These are phyloP conservation scores for Actinia tenebrosa DNA, from an alignment of 64 coral and sea anemone genomes.

Conservation along the genomic window DNA sequence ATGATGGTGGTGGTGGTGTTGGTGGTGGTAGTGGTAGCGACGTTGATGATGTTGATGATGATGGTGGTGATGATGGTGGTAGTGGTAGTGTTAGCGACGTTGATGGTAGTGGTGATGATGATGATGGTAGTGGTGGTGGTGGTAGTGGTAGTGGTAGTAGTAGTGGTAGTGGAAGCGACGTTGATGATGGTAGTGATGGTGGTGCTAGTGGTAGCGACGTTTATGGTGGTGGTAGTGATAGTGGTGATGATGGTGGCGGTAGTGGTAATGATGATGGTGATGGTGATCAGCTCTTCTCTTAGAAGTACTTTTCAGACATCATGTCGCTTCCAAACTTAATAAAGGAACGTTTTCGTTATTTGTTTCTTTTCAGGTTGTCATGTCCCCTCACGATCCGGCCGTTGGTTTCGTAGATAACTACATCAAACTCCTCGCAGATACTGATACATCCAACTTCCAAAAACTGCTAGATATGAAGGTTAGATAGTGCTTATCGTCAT, in stretches of 20 bases:
- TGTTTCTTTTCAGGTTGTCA: conserved; percentile 65
- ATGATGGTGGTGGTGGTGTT: too few relatives aligned
- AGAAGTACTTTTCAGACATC: too few relatives aligned
- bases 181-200: background rate
- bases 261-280: too few relatives aligned
- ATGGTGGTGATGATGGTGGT: background rate
- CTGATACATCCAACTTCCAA: conserved; percentile 96
- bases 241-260: too few relatives aligned
- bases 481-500: background rate
- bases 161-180: too few relatives aligned
- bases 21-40: background rate
- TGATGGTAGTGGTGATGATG: too few relatives aligned
- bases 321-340: too few relatives aligned
- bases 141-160: too few relatives aligned
- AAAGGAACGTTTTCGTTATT: background rate
- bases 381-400: conserved; percentile 95
- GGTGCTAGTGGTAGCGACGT: background rate
- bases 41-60: background rate
- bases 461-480: conserved; percentile 99
- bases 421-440: conserved; percentile 88
- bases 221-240: background rate
- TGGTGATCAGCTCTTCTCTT: too few relatives aligned
- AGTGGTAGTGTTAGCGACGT: background rate
- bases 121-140: too few relatives aligned
- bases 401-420: conserved; percentile 99